Evolutionary conservation across 2,888 invertebrate species (phyloP).

Genomic region (Crepidodera aurea): DNA sequence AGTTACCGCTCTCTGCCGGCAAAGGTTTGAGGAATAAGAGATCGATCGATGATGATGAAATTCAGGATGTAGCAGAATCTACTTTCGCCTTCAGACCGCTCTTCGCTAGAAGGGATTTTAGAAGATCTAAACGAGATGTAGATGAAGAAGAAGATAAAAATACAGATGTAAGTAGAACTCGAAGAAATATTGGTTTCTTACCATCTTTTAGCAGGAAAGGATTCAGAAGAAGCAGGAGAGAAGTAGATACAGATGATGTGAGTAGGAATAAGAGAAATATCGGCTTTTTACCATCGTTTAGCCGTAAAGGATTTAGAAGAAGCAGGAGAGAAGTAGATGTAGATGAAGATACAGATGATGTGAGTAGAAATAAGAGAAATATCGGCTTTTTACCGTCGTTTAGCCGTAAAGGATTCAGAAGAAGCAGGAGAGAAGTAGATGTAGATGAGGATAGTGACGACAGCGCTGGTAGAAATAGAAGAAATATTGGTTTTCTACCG

Average conservation of each 20-base stretch:
- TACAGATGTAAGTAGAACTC: constrained; percentile 8
- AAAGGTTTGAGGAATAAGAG: constrained; percentile 25
- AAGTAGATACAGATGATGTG: constrained; percentile 25
- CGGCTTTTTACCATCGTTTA: constrained; percentile 32
- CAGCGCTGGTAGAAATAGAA: constrained; percentile 14
- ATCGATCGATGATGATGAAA: constrained; percentile 8
- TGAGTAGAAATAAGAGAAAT: constrained; percentile 23
- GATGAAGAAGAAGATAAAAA: constrained; percentile 12
- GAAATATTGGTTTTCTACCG: constrained; percentile 33
- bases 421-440: constrained; percentile 19
- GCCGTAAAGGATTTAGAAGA: constrained; percentile 26
- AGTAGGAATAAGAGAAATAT: constrained; percentile 25
- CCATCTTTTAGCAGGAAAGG: constrained; percentile 34
- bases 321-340: constrained; percentile 22
- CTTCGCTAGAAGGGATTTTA: constrained; percentile 33
- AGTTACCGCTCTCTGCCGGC: constrained; percentile 31
- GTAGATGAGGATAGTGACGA: constrained; percentile 4
- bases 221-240: constrained; percentile 29
- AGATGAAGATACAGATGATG: constrained; percentile 19
- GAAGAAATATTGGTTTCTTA: constrained; percentile 31
- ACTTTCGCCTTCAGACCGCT: constrained; percentile 32
- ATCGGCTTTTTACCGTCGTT: constrained; percentile 37
- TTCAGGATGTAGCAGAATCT: constrained; percentile 2
- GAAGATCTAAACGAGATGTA: constrained; percentile 24
- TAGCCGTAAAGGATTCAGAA: constrained; percentile 32